Evolutionary conservation across 2,797 vertebrate species (phyloP).

Genomic region (Aulostomus chinensis): DNA sequence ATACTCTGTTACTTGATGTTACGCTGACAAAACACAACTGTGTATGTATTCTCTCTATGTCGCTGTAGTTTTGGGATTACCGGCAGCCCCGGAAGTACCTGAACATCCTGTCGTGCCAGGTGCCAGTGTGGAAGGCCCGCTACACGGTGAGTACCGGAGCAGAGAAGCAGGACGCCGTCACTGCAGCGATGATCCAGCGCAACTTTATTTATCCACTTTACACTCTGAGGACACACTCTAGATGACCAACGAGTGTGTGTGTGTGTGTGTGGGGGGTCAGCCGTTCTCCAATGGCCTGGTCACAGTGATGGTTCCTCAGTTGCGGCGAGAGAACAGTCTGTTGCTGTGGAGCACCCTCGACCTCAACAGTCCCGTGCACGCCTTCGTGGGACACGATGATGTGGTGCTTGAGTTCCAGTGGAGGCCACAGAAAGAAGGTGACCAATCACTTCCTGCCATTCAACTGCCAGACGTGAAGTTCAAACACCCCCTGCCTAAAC

Average conservation of each 20-base stretch:
- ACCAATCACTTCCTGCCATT: not conserved
- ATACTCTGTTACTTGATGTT: too few species aligned
- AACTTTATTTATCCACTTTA: too few species aligned
- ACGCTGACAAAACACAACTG: too few species aligned
- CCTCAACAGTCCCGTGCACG: slow-evolving; percentile 93
- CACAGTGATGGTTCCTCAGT: slow-evolving; percentile 97
- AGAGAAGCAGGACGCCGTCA: too few species aligned
- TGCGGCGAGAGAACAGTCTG: slow-evolving; percentile 94
- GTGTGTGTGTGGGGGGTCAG: slow-evolving; percentile 61
- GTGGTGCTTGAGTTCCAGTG: slow-evolving; percentile 98
- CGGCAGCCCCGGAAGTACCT: slow-evolving; percentile 97
- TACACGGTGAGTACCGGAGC: slow-evolving; percentile 97
- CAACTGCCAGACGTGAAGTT: too few species aligned
- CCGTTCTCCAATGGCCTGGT: slow-evolving; percentile 95
- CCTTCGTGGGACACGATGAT: slow-evolving; percentile 95
- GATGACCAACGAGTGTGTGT: too few species aligned
- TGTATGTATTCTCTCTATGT: too few species aligned
- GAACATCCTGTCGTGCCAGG: slow-evolving; percentile 94
- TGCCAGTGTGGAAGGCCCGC: slow-evolving; percentile 97
- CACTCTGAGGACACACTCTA: too few species aligned
- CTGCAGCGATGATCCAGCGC: too few species aligned
- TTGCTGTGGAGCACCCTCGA: slow-evolving; percentile 93
- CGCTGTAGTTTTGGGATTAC: slow-evolving; percentile 94
- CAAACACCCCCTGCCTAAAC: too few species aligned
- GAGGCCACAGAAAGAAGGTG: slow-evolving; percentile 96